Base-by-base conservation (phyloP, 2,888 invertebrate genomes). In the Congeria kusceri region DNA sequence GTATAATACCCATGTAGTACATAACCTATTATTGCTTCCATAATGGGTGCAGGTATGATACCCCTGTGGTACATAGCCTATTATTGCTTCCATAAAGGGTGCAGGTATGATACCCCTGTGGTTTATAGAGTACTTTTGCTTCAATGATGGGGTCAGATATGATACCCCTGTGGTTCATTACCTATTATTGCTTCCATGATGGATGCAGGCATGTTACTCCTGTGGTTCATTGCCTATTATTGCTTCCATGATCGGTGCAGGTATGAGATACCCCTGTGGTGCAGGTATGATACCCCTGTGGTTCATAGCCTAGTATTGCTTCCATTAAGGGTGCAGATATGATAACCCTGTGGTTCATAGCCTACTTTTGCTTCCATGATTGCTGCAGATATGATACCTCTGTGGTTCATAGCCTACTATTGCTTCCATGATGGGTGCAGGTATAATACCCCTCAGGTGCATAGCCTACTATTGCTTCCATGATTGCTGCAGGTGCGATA, bases 321-420 rank as follows among this genome's bases (percentile, higher is more conserved):
- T 59, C 9, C 67, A 84, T 7, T 86, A 88, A 0, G 87, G 32
- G 32, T 32, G 32, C 32, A 32, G 32, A 11, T 32, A 32, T 11
- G 32, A 88, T 90, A n/a, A 90, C 91, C 0, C 59, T 83, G 13
- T 88, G 89, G 87, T 88, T 87, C 69, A 59, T 91, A 3, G 84
- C 67, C 32, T 80, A 82, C 28, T 85, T 81, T 75, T 84, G 76
- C 68, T 65, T 59, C 9, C 67, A 84, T 7, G 86, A 88, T 1
- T 87, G 32, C 5, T 32, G 32, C 32, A 32, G 32, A 11, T 32
- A 32, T 11, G 11, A 88, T 90, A n/a, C 91, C 91, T 0, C 59
- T 83, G 13, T 88, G 89, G 87, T 88, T 87, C 69, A 59, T 91
- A 3, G 84, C 67, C 32, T 80, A 82, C 28, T 85, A 81, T 75